These are phyloP conservation scores for Drosophila tropicalis DNA, from an alignment of 1,140 invertebrate species.

Conservation along the genomic window DNA sequence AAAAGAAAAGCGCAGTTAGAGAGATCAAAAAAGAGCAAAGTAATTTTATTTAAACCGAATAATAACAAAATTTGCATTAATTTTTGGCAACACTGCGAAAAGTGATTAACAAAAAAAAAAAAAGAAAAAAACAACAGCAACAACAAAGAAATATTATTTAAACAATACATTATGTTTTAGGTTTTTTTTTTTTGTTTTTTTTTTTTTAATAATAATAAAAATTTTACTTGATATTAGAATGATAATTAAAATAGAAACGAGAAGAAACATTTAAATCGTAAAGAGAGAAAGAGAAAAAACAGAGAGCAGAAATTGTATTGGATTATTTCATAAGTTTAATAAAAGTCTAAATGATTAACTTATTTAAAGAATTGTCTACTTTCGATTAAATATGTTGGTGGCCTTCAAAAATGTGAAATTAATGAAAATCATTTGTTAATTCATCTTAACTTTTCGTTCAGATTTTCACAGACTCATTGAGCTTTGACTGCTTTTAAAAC, in stretches of 20 bases:
- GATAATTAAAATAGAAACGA: conserved; percentile 45
- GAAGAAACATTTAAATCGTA: conserved; percentile 18
- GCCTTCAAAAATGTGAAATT: no score
- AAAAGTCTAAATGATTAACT: conserved; percentile 69
- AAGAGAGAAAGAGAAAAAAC: conserved; percentile 31
- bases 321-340: conserved; percentile 67
- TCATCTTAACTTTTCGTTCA: no score
- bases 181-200: conserved; percentile 5
- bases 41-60: conserved; percentile 58
- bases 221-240: conserved; percentile 13
- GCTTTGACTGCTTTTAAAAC: no score
- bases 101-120: conserved; percentile 39
- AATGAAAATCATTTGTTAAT: no score
- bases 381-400: background rate
- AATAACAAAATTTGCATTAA: conserved; percentile 13
- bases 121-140: conserved; percentile 17
- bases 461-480: no score
- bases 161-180: background rate
- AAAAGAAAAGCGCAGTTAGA: background rate
- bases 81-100: conserved; percentile 25
- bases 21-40: conserved; percentile 31
- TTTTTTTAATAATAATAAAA: conserved; percentile 18
- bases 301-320: conserved; percentile 51
- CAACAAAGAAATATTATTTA: conserved; percentile 17
- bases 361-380: background rate